phyloP scores from a whole-genome alignment of 2,113 vertebrate species.

The Nerophis ophidion region DNA sequence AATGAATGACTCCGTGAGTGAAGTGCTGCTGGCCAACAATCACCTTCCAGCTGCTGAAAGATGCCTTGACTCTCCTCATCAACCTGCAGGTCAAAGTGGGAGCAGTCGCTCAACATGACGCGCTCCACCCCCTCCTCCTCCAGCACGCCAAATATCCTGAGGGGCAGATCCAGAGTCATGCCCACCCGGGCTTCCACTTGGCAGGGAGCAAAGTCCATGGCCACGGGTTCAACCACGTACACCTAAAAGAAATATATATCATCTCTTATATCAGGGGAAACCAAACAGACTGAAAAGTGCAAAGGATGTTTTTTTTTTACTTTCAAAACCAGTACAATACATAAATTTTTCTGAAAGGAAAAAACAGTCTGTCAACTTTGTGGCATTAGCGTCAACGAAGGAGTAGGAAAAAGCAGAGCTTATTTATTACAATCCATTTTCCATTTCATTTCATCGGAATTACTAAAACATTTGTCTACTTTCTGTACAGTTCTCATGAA shows the following conservation, averaged over 20 bases:
- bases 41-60: slow-evolving; percentile 80
- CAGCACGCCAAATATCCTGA: slow-evolving; percentile 78
- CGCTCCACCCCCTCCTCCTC: slow-evolving; percentile 57
- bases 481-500: no score
- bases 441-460: no score
- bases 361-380: no score
- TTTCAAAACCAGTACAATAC: no score
- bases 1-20: neutral
- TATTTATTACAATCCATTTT: no score
- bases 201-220: slow-evolving; percentile 86
- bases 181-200: slow-evolving; percentile 82
- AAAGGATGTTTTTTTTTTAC: no score
- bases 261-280: neutral
- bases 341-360: no score
- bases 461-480: no score
- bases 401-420: no score
- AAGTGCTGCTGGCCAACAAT: slow-evolving; percentile 11
- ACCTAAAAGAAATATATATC: slow-evolving; percentile 69
- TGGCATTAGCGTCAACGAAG: no score
- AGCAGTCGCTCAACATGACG: slow-evolving; percentile 86
- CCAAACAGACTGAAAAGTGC: no score
- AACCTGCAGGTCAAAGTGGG: slow-evolving; percentile 82
- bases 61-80: slow-evolving; percentile 80
- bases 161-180: slow-evolving; percentile 80
- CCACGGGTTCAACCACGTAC: slow-evolving; percentile 83